Conservation (phyloP, 2,797 vertebrate genomes). For the Strix occidentalis region DNA sequence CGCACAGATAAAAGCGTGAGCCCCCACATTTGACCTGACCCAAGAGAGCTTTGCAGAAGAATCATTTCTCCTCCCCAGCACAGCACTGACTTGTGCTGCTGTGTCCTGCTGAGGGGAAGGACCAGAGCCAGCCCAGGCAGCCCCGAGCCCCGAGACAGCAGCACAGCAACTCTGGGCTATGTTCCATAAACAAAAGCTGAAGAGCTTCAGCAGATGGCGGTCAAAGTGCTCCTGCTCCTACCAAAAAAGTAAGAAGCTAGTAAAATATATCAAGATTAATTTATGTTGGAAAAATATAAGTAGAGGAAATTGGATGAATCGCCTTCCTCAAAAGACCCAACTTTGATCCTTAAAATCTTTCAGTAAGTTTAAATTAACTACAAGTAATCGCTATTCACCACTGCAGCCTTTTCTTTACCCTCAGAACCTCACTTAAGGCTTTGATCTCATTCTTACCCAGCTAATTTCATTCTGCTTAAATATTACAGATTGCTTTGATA, state of each 20-base stretch:
- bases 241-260: not conserved
- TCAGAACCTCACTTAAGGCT: slow-evolving; percentile 4
- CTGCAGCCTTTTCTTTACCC: slow-evolving; percentile 38
- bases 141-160: not conserved
- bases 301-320: slow-evolving; percentile 39
- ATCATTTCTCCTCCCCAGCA: not conserved
- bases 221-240: not conserved
- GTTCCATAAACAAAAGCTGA: not conserved
- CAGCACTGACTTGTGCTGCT: not conserved
- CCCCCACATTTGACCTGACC: not conserved
- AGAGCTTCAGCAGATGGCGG: not conserved
- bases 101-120: not conserved
- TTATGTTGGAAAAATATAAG: slow-evolving; percentile 30
- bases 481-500: slow-evolving; percentile 18
- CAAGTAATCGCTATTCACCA: slow-evolving; percentile 24
- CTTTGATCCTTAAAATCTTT: slow-evolving; percentile 53
- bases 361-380: slow-evolving; percentile 57
- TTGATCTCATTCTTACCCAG: slow-evolving; percentile 49
- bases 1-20: not conserved
- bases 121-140: not conserved
- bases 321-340: slow-evolving; percentile 23
- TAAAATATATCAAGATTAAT: slow-evolving; percentile 28
- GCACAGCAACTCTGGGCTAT: not conserved
- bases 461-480: slow-evolving; percentile 46
- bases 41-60: not conserved